phyloP scores from a whole-genome alignment of 2,797 vertebrate genomes.

The Sebastes minor region DNA sequence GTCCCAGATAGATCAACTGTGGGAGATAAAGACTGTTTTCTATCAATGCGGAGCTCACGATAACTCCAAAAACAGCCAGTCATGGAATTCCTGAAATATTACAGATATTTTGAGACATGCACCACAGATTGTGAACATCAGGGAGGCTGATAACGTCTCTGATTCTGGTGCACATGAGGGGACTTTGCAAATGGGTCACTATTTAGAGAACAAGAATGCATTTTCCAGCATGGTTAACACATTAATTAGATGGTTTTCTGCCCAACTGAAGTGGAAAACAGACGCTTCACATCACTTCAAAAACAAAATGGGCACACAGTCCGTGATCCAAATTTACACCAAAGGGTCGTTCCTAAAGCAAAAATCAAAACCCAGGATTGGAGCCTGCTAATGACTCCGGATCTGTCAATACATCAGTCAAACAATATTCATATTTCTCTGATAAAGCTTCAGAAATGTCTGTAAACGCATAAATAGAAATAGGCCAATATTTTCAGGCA shows the following conservation, averaged over 20 bases:
- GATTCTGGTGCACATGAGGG: not conserved
- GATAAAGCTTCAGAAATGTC: too few relatives aligned
- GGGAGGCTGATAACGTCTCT: not conserved
- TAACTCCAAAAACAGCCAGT: not conserved
- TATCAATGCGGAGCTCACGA: not conserved
- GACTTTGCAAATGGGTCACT: conserved; percentile 40
- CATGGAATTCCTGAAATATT: not conserved
- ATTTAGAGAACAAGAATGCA: not conserved
- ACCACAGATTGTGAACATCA: not conserved
- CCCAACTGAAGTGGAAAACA: conserved; percentile 29
- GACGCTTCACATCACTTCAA: not conserved
- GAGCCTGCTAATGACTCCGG: not conserved
- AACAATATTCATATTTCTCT: too few relatives aligned
- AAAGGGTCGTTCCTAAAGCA: not conserved
- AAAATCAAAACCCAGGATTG: too few relatives aligned
- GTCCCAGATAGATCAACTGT: not conserved
- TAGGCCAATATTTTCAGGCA: not conserved
- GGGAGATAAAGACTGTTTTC: not conserved
- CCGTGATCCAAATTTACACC: not conserved
- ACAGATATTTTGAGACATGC: not conserved
- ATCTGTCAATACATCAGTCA: not conserved
- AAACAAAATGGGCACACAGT: not conserved
- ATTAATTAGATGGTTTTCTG: conserved; percentile 33
- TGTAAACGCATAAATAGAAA: not conserved
- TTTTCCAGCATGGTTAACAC: conserved; percentile 36